phyloP scores from a whole-genome alignment of 2,888 invertebrate genomes.

The Aplocera efformata region DNA sequence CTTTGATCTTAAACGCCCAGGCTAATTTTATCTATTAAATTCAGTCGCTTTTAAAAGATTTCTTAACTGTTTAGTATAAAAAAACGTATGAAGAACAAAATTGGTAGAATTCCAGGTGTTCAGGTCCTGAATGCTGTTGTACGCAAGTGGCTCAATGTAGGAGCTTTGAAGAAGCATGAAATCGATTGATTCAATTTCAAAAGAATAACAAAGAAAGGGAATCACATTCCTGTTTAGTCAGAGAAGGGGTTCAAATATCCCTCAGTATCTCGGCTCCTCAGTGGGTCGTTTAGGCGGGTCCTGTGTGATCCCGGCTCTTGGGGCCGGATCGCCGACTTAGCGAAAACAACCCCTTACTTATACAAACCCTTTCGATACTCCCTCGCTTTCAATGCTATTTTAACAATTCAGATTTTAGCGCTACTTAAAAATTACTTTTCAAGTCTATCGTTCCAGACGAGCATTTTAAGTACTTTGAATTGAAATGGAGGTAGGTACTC shows the following conservation, averaged over 20 bases:
- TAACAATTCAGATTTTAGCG: constrained; percentile 11
- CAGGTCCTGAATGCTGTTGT: too few relatives aligned
- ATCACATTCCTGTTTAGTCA: not conserved
- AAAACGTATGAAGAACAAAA: too few relatives aligned
- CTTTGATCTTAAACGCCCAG: too few relatives aligned
- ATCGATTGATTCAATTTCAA: too few relatives aligned
- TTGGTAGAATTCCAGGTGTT: too few relatives aligned
- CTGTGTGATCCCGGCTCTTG: constrained; percentile 2
- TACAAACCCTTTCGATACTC: constrained; percentile 7
- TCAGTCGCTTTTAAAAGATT: too few relatives aligned
- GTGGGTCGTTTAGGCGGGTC: not conserved
- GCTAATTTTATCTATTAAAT: too few relatives aligned
- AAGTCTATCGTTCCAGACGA: constrained; percentile 4
- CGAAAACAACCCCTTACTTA: constrained; percentile 16
- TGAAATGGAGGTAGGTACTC: not conserved
- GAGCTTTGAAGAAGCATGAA: too few relatives aligned
- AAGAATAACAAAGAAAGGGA: too few relatives aligned
- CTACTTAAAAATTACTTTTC: constrained; percentile 8
- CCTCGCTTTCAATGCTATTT: constrained; percentile 10
- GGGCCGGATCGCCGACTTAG: constrained; percentile 6
- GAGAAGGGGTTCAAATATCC: not conserved
- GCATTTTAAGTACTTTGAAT: not conserved
- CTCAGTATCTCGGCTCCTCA: constrained; percentile 1
- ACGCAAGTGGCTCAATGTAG: too few relatives aligned
- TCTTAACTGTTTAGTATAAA: too few relatives aligned